A percentile compares a stretch with the other conserved stretches of the same genome.
Evolutionary conservation across 2,797 vertebrate genomes (phyloP).

Genomic region (Pteropus rufus): DNA sequence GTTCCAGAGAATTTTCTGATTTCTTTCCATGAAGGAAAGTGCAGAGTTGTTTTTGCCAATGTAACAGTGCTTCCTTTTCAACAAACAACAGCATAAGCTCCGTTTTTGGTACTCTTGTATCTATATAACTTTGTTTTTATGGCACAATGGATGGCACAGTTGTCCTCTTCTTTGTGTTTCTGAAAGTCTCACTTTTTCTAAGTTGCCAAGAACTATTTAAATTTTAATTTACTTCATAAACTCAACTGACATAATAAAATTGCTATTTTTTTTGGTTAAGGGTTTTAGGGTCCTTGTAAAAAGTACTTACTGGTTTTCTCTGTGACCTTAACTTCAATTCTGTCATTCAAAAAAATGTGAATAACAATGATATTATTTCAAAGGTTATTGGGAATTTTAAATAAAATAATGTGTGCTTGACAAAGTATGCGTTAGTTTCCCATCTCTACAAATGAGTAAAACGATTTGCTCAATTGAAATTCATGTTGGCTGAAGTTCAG

Average conservation of each 20-base stretch:
- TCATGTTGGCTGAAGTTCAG: not conserved
- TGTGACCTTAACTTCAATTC: slow-evolving; percentile 27
- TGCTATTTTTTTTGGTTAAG: not conserved
- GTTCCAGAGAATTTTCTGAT: slow-evolving; percentile 48
- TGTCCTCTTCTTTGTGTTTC: slow-evolving; percentile 23
- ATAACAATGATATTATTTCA: slow-evolving; percentile 25
- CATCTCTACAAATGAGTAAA: not conserved
- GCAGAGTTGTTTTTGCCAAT: not conserved
- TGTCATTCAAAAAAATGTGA: slow-evolving; percentile 16
- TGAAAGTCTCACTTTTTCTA: not conserved
- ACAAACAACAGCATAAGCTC: not conserved
- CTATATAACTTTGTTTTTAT: not conserved
- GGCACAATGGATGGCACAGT: not conserved
- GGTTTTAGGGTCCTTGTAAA: not conserved
- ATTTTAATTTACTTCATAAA: slow-evolving; percentile 46
- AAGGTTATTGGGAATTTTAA: not conserved
- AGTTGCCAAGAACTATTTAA: not conserved
- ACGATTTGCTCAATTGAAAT: not conserved
- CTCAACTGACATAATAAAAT: slow-evolving; percentile 42
- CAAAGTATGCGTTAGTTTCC: not conserved
- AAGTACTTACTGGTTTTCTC: not conserved
- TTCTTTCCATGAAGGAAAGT: slow-evolving; percentile 50
- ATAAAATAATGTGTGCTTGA: slow-evolving; percentile 4
- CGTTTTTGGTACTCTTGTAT: not conserved
- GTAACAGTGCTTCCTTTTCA: slow-evolving; percentile 48